These are phyloP conservation scores for Gadus macrocephalus DNA, from an alignment of 2,113 vertebrate genomes.

Conservation along the genomic window DNA sequence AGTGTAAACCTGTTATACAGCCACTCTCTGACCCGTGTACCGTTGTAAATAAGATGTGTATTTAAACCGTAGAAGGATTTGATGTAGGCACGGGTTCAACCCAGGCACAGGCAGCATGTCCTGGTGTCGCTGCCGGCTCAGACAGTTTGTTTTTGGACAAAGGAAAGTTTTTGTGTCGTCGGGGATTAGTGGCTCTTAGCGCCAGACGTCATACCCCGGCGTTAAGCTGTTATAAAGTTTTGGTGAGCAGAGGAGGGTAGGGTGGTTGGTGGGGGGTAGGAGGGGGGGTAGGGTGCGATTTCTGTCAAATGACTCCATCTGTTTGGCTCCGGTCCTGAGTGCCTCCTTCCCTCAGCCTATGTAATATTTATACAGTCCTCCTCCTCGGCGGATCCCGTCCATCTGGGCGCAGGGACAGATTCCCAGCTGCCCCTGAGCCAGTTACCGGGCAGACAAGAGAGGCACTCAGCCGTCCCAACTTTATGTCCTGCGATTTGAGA, in stretches of 20 bases:
- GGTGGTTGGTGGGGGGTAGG: slow-evolving; percentile 2
- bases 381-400: slow-evolving; percentile 75
- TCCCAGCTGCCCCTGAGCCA: no score
- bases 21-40: no score
- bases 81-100: not conserved
- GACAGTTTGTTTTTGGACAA: slow-evolving; percentile 68
- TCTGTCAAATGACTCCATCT: slow-evolving; percentile 81
- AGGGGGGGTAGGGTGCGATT: slow-evolving; percentile 16
- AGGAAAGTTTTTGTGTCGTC: slow-evolving; percentile 61
- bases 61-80: not conserved
- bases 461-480: no score
- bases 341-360: slow-evolving; percentile 75
- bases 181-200: slow-evolving; percentile 51
- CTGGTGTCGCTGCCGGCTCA: slow-evolving; percentile 16
- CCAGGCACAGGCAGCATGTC: not conserved
- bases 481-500: no score
- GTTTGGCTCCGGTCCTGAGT: slow-evolving; percentile 51
- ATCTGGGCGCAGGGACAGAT: slow-evolving; percentile 61
- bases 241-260: not conserved
- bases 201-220: slow-evolving; percentile 64
- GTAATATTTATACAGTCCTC: slow-evolving; percentile 89
- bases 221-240: slow-evolving; percentile 68
- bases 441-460: no score
- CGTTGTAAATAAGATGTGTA: no score
- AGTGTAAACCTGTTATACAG: no score